Evolutionary conservation across 2,113 vertebrate genomes (phyloP), one percentile per base, ranked within the genome.

Genomic region (Hemibagrus wyckioides): DNA sequence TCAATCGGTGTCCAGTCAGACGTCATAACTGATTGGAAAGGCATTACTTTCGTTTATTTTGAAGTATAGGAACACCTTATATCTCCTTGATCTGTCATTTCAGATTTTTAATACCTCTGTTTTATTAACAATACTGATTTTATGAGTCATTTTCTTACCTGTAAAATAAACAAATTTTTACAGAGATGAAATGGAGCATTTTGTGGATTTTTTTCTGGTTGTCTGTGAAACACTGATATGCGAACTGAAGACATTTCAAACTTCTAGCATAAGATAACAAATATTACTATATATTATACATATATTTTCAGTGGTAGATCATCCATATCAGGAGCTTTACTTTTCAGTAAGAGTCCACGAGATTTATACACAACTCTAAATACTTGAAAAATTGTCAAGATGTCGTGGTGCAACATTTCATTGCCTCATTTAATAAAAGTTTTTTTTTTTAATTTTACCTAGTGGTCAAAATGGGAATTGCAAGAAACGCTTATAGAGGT

Each of bases 141-240:
- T 63, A 84, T 86, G 56, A 83, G 44, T 39, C 44, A 1, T 0
- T 56, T 82, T 85, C 85, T 57, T 77, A 80, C 56, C 76, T 69
- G 71, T 73, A 73, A 67, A 90, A 90, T 90, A 88, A 90, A 90
- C 3, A 1, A 17, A n/a, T 85, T 88, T 85, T 77, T 83, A 82
- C 71, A 85, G 79, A 85, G 41, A 75, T 85, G 6, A 75, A 36
- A 48, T 36, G 57, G 54, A 41, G 50, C 1, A 8, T 52, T 71
- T 36, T 85, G 75, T n/a, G 44, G 9, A 48, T 39, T 10, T 4
- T 87, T 82, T 75, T 10, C 52, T 19, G 23, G 19, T 67, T 44
- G 44, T 71, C 48, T 73, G 52, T 85, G 63, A 7, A 39, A 50
- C 44, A 39, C 19, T 28, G 23, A 28, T 25, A 75, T 75, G 33